Conservation (phyloP, 2,113 vertebrate species). For the Phyllostomus discolor region DNA sequence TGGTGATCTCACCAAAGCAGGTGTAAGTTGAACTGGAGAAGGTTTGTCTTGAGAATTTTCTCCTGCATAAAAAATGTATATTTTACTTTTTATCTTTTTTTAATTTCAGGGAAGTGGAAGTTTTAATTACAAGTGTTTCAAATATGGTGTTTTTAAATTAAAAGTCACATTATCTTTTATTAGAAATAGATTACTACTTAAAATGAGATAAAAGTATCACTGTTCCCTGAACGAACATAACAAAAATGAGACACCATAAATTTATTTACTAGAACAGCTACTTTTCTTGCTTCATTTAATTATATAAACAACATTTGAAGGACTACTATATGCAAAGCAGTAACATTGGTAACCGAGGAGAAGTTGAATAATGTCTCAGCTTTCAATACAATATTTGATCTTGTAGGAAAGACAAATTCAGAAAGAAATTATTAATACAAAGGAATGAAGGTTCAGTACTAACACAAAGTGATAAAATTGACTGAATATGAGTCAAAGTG, state of each 20-base stretch:
- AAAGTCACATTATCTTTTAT: background rate
- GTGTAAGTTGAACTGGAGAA: slow-evolving; percentile 80
- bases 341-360: background rate
- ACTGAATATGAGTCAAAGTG: background rate
- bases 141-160: background rate
- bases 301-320: background rate
- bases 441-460: background rate
- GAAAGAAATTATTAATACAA: slow-evolving; percentile 47
- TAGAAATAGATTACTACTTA: slow-evolving; percentile 11
- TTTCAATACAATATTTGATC: background rate
- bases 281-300: background rate
- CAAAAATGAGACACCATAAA: background rate
- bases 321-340: background rate
- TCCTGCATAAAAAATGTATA: slow-evolving; percentile 64
- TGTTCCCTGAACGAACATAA: background rate
- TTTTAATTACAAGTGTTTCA: background rate
- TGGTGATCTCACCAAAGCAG: slow-evolving; percentile 78
- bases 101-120: background rate
- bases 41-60: slow-evolving; percentile 62
- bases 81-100: slow-evolving; percentile 8
- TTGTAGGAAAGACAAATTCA: background rate
- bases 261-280: background rate
- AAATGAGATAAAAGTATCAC: background rate
- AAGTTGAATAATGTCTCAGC: background rate
- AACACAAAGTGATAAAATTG: background rate